Evolutionary conservation across 1,140 invertebrate genomes (phyloP).

Genomic region (Agraylea sexmaculata): DNA sequence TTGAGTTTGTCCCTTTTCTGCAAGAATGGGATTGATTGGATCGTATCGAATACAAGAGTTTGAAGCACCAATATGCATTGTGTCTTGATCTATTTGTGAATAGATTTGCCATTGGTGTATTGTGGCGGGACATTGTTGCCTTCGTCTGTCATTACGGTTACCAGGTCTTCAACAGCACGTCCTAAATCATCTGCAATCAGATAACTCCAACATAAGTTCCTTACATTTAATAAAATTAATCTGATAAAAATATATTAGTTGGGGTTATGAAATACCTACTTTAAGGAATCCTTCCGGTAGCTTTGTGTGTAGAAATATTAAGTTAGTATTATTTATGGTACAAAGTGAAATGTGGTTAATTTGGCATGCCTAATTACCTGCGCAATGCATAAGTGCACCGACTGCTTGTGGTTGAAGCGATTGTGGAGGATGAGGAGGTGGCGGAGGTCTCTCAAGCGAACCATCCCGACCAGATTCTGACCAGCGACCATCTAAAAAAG

Average conservation of each 20-base stretch:
- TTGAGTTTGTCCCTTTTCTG: not conserved
- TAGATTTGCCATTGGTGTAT: constrained; percentile 34
- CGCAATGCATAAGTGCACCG: constrained; percentile 74
- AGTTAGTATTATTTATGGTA: not conserved
- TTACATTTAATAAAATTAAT: not conserved
- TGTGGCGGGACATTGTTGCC: constrained; percentile 29
- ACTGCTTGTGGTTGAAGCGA: constrained; percentile 50
- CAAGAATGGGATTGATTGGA: not conserved
- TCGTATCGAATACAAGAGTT: too few relatives aligned
- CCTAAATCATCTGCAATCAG: constrained; percentile 60
- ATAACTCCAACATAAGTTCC: constrained; percentile 9
- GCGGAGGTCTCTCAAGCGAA: constrained; percentile 49
- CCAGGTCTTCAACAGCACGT: constrained; percentile 72
- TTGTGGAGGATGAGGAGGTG: constrained; percentile 45
- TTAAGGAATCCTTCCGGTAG: constrained; percentile 21
- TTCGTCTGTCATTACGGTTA: constrained; percentile 78
- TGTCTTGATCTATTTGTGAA: constrained; percentile 20
- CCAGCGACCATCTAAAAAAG: constrained; percentile 32
- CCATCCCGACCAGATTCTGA: constrained; percentile 26
- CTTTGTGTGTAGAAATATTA: constrained; percentile 7
- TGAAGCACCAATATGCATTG: constrained; percentile 17
- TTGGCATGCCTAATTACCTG: constrained; percentile 41
- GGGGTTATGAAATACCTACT: constrained; percentile 7
- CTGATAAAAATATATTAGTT: not conserved
- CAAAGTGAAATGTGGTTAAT: not conserved